Conservation (phyloP, 2,888 invertebrate genomes). For the Pinctada fucata region DNA sequence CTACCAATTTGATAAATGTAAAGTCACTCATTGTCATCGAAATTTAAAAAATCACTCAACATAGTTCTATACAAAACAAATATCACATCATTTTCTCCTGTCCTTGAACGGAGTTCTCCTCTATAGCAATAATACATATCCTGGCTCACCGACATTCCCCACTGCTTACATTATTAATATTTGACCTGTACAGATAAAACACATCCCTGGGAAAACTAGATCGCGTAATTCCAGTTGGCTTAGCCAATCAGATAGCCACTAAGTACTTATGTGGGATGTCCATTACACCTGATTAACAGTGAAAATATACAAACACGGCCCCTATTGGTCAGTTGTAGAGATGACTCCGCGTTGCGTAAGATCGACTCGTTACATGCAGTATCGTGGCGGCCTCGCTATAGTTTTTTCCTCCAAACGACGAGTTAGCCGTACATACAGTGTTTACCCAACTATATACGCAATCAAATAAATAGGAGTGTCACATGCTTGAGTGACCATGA, state of each 20-base stretch:
- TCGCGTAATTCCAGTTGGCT: conserved; percentile 66
- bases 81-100: not conserved
- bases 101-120: conserved; percentile 29
- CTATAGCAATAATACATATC: not conserved
- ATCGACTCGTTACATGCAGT: conserved; percentile 31
- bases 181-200: conserved; percentile 13
- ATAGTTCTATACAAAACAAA: too few species aligned
- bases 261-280: conserved; percentile 39
- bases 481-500: conserved; percentile 4
- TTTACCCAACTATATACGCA: conserved; percentile 4
- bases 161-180: conserved; percentile 34
- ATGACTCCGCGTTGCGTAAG: conserved; percentile 41
- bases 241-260: conserved; percentile 58
- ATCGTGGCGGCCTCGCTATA: conserved; percentile 34
- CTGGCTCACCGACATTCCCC: conserved; percentile 31
- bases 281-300: conserved; percentile 35
- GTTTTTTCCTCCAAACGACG: not conserved
- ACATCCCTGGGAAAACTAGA: conserved; percentile 35
- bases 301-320: conserved; percentile 36
- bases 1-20: too few species aligned
- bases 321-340: conserved; percentile 42
- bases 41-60: too few species aligned
- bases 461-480: conserved; percentile 9
- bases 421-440: not conserved
- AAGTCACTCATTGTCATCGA: too few species aligned